Percentiles rank a stretch among this genome's conserved stretches.
These are phyloP conservation scores for Drosophila tristis DNA, from an alignment of 1,140 invertebrate genomes.

Conservation along the genomic window DNA sequence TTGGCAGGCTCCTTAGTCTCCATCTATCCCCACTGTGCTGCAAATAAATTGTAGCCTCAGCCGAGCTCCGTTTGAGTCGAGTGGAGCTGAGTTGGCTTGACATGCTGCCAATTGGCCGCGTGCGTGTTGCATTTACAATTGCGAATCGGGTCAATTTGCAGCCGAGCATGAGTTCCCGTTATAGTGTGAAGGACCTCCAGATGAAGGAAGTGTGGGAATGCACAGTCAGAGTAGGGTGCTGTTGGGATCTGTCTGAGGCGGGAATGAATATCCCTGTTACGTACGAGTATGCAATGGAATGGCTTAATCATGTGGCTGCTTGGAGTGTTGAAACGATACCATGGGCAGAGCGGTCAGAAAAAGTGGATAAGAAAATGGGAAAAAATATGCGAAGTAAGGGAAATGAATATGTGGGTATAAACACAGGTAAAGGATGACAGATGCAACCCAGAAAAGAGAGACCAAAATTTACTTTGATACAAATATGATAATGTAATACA, in stretches of 20 bases:
- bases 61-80: constrained; percentile 19
- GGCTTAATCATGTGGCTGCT: not conserved
- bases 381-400: too few species aligned
- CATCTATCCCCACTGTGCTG: constrained; percentile 12
- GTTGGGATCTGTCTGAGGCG: not conserved
- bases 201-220: constrained; percentile 16
- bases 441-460: too few species aligned
- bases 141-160: constrained; percentile 69
- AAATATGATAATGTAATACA: too few species aligned
- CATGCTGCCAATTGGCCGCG: constrained; percentile 69
- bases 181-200: constrained; percentile 26
- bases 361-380: not conserved
- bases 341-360: not conserved
- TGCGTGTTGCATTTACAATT: constrained; percentile 57
- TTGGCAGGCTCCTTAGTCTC: too few species aligned
- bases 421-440: too few species aligned
- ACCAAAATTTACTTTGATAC: too few species aligned
- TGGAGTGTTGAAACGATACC: not conserved
- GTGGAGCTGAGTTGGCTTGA: constrained; percentile 51
- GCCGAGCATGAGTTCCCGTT: constrained; percentile 27
- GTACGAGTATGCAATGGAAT: not conserved
- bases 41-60: constrained; percentile 53
- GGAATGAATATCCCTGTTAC: not conserved
- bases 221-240: not conserved
- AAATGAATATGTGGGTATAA: too few species aligned